Evolutionary conservation across 2,888 invertebrate genomes (phyloP), one percentile per base, ranked within the genome.

Genomic region (Leucania comma): DNA sequence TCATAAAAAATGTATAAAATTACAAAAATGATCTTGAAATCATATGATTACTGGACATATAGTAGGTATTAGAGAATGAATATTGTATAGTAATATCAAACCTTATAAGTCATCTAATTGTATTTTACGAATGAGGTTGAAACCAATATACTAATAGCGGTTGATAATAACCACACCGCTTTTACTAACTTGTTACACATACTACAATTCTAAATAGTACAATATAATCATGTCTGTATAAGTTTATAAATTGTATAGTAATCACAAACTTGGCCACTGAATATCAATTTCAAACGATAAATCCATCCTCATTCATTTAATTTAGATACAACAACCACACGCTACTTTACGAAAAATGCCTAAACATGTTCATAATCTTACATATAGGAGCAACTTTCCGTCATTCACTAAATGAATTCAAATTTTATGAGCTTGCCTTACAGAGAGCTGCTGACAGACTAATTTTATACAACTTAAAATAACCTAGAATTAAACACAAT

Each of bases 1-100:
- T 94, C 89, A 91, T 94, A 92, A 93, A 95, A 95, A 95, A 93
- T 93, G 93, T 95, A 96, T 95, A 95, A 96, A 96, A 96, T 95
- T 95, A 95, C 95, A 95, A 96, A 95, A 95, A 93, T 89, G 89
- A 91, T 92, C 90, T 92, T 89, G 91, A 94, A 95, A 94, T 90
- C 89, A 94, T 92, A 91, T 84, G 85, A 87, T 88, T 88, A 90
- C 85, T 91, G 91, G 91, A 94, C 90, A 91, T 84, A 84, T 88
- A 92, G 86, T 91, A 57, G 57, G 35, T 56, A 86, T 87, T 89
- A 92, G 88, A 92, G 90, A 89, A 92, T 90, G 91, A 92, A 90
- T 87, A 86, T 88, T 94, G 93, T 95, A 95, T 93, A 94, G 88
- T 91, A 88, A 91, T 94, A 95, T 94, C 93, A 95, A 95, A 95